Base-by-base conservation (phyloP, 2,113 vertebrate genomes). In the Phaetusa simplex region DNA sequence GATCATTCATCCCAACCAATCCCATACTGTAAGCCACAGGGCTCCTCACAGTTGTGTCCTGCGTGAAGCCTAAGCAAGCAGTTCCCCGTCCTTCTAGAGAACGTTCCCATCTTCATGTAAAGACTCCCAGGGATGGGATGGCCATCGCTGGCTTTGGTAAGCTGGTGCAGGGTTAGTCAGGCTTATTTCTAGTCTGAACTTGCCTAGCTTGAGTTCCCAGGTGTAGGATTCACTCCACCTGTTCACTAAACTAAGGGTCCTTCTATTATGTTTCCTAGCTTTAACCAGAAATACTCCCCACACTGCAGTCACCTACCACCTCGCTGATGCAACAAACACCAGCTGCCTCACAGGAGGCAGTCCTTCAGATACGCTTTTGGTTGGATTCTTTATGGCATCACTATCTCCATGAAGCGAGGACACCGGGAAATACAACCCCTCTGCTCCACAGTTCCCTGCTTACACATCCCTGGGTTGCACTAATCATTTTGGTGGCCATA, bases 1-100 rank as follows among this genome's bases (percentile, higher is more conserved):
- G 21, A 62, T 36, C 78, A 4, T 24, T 77, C 8, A 67, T 5
- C 59, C 73, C 59, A 42, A 14, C 5, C 0, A 12, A 52, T 42
- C 34, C 4, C 12, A 14, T 32, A 6, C 19, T 5, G 14, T 43
- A 70, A 38, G 64, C 21, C 71, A 56, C 6, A 1, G 0, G 8
- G 13, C 24, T 62, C 47, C 71, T 58, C 27, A 11, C 62, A 7
- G 30, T 12, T 21, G 16, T 0, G 8, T 49, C 61, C 70, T 32
- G 74, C 9, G 5, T 2, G 22, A 5, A 58, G 27, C 38, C 59
- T 40, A 2, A 26, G 55, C 45, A 69, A 76, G 66, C 45, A 52
- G 32, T 4, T 38, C 71, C 59, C 40, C 20, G 12, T 66, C 40
- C 82, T 56, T 11, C 61, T 6, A 59, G 21, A 58, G 47, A 50